Conservation (phyloP, 2,888 invertebrate species). For the Leistus spinibarbis region DNA sequence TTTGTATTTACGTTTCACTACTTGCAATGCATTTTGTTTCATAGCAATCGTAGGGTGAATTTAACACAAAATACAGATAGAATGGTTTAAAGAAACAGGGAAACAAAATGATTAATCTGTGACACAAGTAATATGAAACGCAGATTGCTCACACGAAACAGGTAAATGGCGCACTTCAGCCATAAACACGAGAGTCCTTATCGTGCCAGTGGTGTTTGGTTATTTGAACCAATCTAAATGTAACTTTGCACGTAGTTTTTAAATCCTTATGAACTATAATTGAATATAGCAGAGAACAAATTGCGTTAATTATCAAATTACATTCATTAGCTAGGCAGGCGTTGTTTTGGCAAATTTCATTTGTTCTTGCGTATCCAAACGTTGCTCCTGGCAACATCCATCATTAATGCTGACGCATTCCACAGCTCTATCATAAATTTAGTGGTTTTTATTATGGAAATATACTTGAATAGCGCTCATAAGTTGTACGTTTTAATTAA, state of each 20-base stretch:
- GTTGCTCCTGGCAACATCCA: background rate
- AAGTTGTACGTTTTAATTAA: background rate
- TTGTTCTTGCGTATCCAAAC: background rate
- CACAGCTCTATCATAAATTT: background rate
- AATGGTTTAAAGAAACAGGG: background rate
- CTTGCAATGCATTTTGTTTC: too few relatives aligned
- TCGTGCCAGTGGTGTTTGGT: too few relatives aligned
- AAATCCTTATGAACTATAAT: background rate
- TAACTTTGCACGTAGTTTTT: background rate
- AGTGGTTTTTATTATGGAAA: background rate
- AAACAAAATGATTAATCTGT: background rate
- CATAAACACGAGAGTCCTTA: too few relatives aligned
- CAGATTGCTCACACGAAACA: slow-evolving; percentile 11
- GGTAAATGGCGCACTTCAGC: too few relatives aligned
- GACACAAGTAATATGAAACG: background rate
- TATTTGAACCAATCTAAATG: too few relatives aligned
- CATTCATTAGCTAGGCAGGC: background rate
- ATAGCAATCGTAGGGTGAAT: too few relatives aligned
- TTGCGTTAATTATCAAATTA: background rate
- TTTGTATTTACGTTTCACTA: too few relatives aligned
- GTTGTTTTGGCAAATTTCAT: background rate
- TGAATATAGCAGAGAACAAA: too few relatives aligned
- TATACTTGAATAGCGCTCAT: background rate
- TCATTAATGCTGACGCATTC: background rate
- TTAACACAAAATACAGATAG: background rate